A percentile compares a stretch with the other conserved stretches of the same genome.
Evolutionary conservation across 2,113 vertebrate species (phyloP).

Genomic region (Cryptotis parvus): DNA sequence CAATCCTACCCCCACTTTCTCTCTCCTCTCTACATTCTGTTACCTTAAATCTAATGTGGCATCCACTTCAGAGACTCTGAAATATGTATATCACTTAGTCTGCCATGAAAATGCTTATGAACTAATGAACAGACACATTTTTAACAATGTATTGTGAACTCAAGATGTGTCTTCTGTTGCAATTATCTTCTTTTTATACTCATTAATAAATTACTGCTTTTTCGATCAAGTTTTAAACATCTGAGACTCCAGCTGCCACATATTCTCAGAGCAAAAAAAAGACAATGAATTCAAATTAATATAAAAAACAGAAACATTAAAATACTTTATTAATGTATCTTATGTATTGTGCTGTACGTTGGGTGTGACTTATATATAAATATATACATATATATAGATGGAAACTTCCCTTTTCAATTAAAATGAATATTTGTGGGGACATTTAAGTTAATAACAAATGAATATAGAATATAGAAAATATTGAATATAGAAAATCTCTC

Average conservation of each 20-base stretch:
- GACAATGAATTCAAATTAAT: not conserved
- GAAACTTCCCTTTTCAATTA: constrained; percentile 33
- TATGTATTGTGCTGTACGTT: not conserved
- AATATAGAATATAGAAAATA: not conserved
- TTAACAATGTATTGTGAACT: not conserved
- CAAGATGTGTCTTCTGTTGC: not conserved
- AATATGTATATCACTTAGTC: not conserved
- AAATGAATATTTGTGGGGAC: not conserved
- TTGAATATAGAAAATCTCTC: not conserved
- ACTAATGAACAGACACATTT: not conserved
- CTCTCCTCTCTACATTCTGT: not conserved
- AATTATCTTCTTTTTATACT: not conserved
- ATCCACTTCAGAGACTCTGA: not conserved
- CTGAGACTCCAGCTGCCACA: no score
- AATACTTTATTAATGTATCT: not conserved
- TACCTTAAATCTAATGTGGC: not conserved
- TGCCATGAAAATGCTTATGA: not conserved
- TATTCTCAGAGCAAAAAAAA: not conserved
- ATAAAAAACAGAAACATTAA: not conserved
- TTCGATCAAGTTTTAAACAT: constrained; percentile 5
- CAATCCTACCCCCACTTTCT: not conserved
- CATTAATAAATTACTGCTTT: not conserved
- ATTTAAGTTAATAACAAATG: not conserved
- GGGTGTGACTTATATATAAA: not conserved
- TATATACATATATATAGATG: not conserved